Evolutionary conservation across 2,888 invertebrate genomes (phyloP), one percentile per base, ranked within the genome.

Genomic region (Lordiphosa fenestrarum): DNA sequence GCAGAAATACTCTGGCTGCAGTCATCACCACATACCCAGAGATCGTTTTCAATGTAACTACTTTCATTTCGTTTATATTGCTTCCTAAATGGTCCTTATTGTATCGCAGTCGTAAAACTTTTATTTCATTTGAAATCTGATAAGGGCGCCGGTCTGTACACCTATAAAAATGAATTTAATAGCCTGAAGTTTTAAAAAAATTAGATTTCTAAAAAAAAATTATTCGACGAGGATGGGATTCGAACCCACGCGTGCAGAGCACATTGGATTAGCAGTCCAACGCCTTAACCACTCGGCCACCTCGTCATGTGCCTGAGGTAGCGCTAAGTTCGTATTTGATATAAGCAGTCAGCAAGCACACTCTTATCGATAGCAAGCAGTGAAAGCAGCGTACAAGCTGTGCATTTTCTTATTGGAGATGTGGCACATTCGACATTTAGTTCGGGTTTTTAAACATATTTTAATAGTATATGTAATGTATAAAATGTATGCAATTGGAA

Each of bases 181-280:
- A 25, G 13, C 2, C 4, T 10, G 5, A 38, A 21, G 33, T 7
- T 3, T 2, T 2, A 25, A 25, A 25, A 25, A 3, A 25, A 6
- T 23, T 23, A 1, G 23, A 6, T 23, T 23, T 1, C 1, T 44
- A 41, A 39, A 40, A 19, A 40, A 19, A 42, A 35, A 37, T 25
- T 50, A 6, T 10, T 19, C 93, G 93, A 93, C 93, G 93, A 93
- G 93, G 93, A 94, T 94, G 94, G 94, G 94, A 94, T 94, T 94
- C 94, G 94, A 94, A 94, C 94, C 94, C 94, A 94, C 94, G 94
- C 94, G 94, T 93, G 94, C 93, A 94, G 93, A 94, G 93, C 94
- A 93, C 94, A 94, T 94, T 94, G 93, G 94, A 94, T 94, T 94
- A 94, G 94, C 94, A 94, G 94, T 94, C 94, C 93, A 94, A 93